Evolutionary conservation across 2,113 vertebrate genomes (phyloP), one percentile per base, ranked within the genome.

Genomic region (Mustela lutreola): DNA sequence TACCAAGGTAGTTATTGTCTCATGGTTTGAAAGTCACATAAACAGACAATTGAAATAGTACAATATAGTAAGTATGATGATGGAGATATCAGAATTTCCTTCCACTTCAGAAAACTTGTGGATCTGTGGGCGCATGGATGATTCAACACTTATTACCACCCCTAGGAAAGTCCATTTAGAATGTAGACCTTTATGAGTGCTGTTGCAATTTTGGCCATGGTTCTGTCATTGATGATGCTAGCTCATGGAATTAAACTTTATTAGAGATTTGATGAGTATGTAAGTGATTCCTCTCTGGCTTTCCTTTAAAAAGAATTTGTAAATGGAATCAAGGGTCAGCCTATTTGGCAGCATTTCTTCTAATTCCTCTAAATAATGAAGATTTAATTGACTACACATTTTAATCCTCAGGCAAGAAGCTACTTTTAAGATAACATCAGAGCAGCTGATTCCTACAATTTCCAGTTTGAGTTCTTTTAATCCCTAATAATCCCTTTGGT

Each of bases 321-420:
- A 92, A 96, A 92, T 48, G 31, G n/a, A 91, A 79, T 22, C 60
- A 81, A 82, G 42, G 24, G 16, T 70, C 39, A 89, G 48, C 12
- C 21, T 89, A 18, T 89, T 91, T 71, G 56, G 80, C 48, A 82
- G 19, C 50, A 21, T 58, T 81, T 24, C 56, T 96, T 95, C 45
- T 93, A 90, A 83, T 88, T 56, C 39, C 9, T 93, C 39, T 48
- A 92, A 71, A 97, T 73, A 91, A 95, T 91, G 19, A 95, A 91
- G 56, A 63, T 24, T 83, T 81, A 95, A 96, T 81, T 97, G 36
- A 78, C 53, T 91, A 83, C 14, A 84, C 14, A 45, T 87, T 88
- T 93, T 90, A 87, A 81, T 87, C 62, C 67, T n/a, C 45, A 75
- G 21, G 58, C 26, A 91, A 91, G n/a, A 97, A 93, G 63, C 48